Conservation (phyloP, 2,797 vertebrate genomes). For the Arctocebus calabarensis region DNA sequence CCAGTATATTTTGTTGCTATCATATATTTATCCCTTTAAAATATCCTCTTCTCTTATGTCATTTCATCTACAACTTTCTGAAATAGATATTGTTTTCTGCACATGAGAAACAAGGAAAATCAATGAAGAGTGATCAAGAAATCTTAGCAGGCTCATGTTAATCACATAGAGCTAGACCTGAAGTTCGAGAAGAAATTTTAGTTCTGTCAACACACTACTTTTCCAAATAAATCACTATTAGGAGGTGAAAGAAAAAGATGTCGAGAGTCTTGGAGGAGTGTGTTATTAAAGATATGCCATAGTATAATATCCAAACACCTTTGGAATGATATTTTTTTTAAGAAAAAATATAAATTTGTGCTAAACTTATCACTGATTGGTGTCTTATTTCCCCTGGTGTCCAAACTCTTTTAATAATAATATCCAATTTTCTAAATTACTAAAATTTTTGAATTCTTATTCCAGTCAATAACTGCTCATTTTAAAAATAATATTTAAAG, state of each 20-base stretch:
- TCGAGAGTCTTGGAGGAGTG: not conserved
- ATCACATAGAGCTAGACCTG: not conserved
- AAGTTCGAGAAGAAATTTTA: not conserved
- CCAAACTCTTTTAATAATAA: not conserved
- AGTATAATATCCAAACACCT: not conserved
- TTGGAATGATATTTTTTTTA: not conserved
- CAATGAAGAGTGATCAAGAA: not conserved
- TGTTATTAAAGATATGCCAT: not conserved
- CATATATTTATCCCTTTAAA: not conserved
- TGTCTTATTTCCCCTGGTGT: not conserved
- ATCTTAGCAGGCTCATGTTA: not conserved
- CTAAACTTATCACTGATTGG: not conserved
- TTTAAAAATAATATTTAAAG: not conserved
- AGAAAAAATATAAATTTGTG: not conserved
- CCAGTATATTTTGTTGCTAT: not conserved
- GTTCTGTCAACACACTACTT: not conserved
- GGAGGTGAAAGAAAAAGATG: not conserved
- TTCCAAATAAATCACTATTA: not conserved
- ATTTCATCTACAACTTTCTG: not conserved
- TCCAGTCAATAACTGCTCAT: not conserved
- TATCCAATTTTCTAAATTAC: not conserved
- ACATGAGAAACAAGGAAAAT: not conserved
- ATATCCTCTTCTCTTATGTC: not conserved
- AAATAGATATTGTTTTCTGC: not conserved
- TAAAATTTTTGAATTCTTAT: not conserved